Evolutionary conservation across 2,888 invertebrate species (phyloP).

Genomic region (Desoria tigrina): DNA sequence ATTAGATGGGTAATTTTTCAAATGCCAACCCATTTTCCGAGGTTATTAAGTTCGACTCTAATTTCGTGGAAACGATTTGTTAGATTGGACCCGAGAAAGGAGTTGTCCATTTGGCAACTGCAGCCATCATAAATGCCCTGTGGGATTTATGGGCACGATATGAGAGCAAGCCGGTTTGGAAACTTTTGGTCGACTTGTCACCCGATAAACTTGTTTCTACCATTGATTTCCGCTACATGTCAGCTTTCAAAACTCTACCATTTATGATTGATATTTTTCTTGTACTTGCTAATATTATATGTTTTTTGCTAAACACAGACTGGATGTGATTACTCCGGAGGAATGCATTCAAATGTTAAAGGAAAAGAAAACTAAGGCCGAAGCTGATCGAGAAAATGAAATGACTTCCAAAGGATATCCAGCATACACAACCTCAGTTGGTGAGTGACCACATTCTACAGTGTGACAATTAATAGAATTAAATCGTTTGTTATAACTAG

Average conservation of each 20-base stretch:
- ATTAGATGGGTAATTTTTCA: slow-evolving; percentile 78
- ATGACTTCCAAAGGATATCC: slow-evolving; percentile 74
- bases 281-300: not conserved
- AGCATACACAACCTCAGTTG: slow-evolving; percentile 83
- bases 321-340: slow-evolving; percentile 77
- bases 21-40: not conserved
- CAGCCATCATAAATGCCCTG: slow-evolving; percentile 83
- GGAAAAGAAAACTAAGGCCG: slow-evolving; percentile 62
- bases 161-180: slow-evolving; percentile 84
- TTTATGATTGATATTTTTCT: not conserved
- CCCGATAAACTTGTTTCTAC: slow-evolving; percentile 81
- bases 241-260: slow-evolving; percentile 26
- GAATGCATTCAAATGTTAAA: slow-evolving; percentile 74
- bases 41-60: too few species aligned
- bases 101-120: slow-evolving; percentile 81
- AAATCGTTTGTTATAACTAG: too few species aligned
- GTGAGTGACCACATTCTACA: slow-evolving; percentile 56
- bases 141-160: slow-evolving; percentile 91
- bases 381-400: slow-evolving; percentile 65
- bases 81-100: slow-evolving; percentile 90
- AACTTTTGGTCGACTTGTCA: slow-evolving; percentile 75
- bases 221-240: slow-evolving; percentile 80
- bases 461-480: not conserved
- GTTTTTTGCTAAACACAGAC: slow-evolving; percentile 64
- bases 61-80: slow-evolving; percentile 8